Conservation (phyloP, 2,797 vertebrate genomes). For the Erpetoichthys calabaricus region DNA sequence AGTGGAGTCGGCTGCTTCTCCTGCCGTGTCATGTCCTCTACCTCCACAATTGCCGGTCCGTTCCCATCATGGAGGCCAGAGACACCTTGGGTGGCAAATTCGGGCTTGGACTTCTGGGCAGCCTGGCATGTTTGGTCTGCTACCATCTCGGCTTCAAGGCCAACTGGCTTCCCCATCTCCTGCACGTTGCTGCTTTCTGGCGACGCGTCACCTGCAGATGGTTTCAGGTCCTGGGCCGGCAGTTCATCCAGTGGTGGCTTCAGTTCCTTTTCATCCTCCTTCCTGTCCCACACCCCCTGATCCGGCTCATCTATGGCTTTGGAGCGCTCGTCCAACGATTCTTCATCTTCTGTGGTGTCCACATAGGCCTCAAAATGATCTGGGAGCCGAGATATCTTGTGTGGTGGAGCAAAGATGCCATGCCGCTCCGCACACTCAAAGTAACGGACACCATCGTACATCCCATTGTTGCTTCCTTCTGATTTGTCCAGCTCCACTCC, state of each 20-base stretch:
- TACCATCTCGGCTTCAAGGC: slow-evolving; percentile 16
- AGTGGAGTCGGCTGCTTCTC: slow-evolving; percentile 40
- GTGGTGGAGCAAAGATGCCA: slow-evolving; percentile 88
- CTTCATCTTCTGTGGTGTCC: slow-evolving; percentile 58
- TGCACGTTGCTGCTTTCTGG: slow-evolving; percentile 22
- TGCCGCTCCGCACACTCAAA: slow-evolving; percentile 72
- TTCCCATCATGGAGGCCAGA: too few species aligned
- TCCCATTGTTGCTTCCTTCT: slow-evolving; percentile 87
- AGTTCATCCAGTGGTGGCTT: slow-evolving; percentile 13
- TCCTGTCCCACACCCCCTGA: slow-evolving; percentile 16
- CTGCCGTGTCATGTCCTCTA: slow-evolving; percentile 9
- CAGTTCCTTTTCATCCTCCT: slow-evolving; percentile 14
- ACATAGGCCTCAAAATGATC: slow-evolving; percentile 42
- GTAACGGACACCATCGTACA: slow-evolving; percentile 69
- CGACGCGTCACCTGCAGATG: slow-evolving; percentile 23
- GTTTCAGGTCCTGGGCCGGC: slow-evolving; percentile 27
- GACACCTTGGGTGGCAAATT: slow-evolving; percentile 7
- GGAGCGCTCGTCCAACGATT: slow-evolving; percentile 50
- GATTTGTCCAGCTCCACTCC: slow-evolving; percentile 86
- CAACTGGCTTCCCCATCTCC: slow-evolving; percentile 16
- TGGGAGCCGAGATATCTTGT: slow-evolving; percentile 69
- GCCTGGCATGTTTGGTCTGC: slow-evolving; percentile 13
- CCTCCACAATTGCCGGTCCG: too few species aligned
- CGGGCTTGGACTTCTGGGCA: slow-evolving; percentile 24
- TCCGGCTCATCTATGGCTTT: slow-evolving; percentile 14